Percentiles rank a stretch among this genome's conserved stretches.
phyloP scores from a whole-genome alignment of 37 sponge, comb jelly and placozoan species.

The Chondrilla cf. caribensis region DNA sequence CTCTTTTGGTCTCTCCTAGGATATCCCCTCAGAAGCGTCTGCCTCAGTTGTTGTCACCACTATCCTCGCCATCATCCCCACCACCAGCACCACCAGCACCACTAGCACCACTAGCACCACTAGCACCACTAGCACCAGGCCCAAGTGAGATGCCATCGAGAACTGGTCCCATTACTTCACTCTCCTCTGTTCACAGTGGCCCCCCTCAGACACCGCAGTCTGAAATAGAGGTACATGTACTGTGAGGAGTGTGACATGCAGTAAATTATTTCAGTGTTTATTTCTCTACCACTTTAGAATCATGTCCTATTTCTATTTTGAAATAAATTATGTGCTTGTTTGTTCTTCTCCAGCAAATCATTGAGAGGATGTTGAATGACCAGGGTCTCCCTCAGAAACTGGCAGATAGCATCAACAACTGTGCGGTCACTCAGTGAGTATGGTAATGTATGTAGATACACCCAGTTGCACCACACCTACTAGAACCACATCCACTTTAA shows the following conservation, averaged over 20 bases:
- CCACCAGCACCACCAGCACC: too few relatives aligned
- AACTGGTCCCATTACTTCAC: not conserved
- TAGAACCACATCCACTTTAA: too few relatives aligned
- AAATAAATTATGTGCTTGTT: not conserved
- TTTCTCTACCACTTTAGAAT: not conserved
- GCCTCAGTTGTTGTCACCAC: too few relatives aligned
- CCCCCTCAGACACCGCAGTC: not conserved
- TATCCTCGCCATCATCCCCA: too few relatives aligned
- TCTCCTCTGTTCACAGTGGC: too few relatives aligned
- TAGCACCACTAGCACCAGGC: too few relatives aligned
- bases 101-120: too few relatives aligned
- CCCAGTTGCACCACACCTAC: too few relatives aligned
- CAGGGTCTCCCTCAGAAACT: slow-evolving; percentile 8
- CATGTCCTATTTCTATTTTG: not conserved
- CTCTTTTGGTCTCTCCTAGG: too few relatives aligned
- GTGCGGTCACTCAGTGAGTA: not conserved
- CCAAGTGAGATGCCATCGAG: too few relatives aligned
- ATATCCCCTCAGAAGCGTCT: too few relatives aligned
- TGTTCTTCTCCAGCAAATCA: not conserved
- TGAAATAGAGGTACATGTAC: not conserved
- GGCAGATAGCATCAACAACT: slow-evolving; percentile 20
- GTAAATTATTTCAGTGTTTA: not conserved
- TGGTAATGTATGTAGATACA: too few relatives aligned
- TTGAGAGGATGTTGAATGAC: slow-evolving; percentile 12
- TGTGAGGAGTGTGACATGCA: not conserved